Evolutionary conservation across 92 coral and sea anemone genomes (phyloP).

Genomic region (Paragorgia papillata): DNA sequence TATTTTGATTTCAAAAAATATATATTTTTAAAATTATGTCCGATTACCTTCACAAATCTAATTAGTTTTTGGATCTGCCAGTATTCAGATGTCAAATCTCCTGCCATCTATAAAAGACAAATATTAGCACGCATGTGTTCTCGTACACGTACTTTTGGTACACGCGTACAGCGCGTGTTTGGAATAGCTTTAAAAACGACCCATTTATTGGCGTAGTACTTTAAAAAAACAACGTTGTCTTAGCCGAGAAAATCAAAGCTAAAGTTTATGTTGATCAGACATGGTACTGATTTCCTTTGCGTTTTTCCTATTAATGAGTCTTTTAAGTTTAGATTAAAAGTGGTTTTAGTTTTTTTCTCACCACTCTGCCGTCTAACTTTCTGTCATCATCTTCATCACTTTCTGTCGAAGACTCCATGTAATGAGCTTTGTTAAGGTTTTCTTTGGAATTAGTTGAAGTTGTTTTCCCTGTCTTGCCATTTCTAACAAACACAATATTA

Average conservation of each 20-base stretch:
- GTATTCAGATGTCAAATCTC: constrained; percentile 90
- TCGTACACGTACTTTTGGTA: too few species aligned
- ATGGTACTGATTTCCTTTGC: too few species aligned
- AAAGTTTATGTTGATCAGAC: too few species aligned
- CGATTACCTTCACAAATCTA: constrained; percentile 79
- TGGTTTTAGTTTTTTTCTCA: constrained; percentile 13
- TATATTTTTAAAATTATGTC: background rate
- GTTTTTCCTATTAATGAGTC: too few species aligned
- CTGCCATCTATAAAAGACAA: constrained; percentile 61
- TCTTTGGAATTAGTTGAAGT: background rate
- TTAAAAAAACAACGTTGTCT: too few species aligned
- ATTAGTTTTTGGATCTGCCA: constrained; percentile 96
- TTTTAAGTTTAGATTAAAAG: too few species aligned
- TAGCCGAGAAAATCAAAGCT: too few species aligned
- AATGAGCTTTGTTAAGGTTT: constrained; percentile 39
- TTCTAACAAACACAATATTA: background rate
- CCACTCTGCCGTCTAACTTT: constrained; percentile 85
- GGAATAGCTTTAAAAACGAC: too few species aligned
- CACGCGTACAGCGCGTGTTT: too few species aligned
- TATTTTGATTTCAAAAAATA: background rate
- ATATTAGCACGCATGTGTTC: too few species aligned
- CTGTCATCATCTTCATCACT: constrained; percentile 97
- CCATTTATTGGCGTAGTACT: too few species aligned
- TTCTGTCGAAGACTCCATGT: constrained; percentile 89
- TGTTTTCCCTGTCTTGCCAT: background rate